Evolutionary conservation across 2,797 vertebrate genomes (phyloP), one percentile per base, ranked within the genome.

Genomic region (Gymnopithys bicolor): DNA sequence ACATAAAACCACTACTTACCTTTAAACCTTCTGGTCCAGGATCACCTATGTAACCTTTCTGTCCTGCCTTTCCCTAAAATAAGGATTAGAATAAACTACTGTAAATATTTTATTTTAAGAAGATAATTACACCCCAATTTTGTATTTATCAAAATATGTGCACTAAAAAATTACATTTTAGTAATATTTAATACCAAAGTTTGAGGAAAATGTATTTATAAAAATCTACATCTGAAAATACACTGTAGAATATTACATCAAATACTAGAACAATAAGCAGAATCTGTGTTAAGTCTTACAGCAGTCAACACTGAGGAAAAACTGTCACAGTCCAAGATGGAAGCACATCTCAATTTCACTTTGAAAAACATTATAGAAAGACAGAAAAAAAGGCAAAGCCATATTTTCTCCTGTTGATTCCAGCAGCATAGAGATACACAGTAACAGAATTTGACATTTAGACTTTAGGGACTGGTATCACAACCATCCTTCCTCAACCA

Each of bases 11-110:
- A 89, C 17, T 10, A 62, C 33, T 95, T 95, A 99, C 99, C 98
- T 98, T 98, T 87, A 98, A 95, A 56, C 99, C 99, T 73, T 99
- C 99, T 4, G 90, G 97, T 64, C 99, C 99, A 85, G 98, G 97
- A 97, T 99, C 99, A 46, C 99, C 99, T 1, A 97, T 83, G 83
- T 98, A 97, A 28, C 99, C 99, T 95, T 99, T 99, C 87, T 97
- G 98, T 93, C 99, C 99, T 63, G 97, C 96, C 92, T 99, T 98
- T 94, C 99, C 99, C 99, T 99, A 94, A 51, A 97, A 95, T 52
- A 67, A 80, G 69, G 9, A 76, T 81, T 79, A 88, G 90, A 79
- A 96, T 48, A 45, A 78, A 92, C 70, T 19, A 69, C 1, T 70
- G 19, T 45, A 60, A 73, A 25, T 67, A 74, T 41, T 76, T 52